Evolutionary conservation across 2,888 invertebrate species (phyloP), one percentile per base, ranked within the genome.

Genomic region (Leptura quadrifasciata): DNA sequence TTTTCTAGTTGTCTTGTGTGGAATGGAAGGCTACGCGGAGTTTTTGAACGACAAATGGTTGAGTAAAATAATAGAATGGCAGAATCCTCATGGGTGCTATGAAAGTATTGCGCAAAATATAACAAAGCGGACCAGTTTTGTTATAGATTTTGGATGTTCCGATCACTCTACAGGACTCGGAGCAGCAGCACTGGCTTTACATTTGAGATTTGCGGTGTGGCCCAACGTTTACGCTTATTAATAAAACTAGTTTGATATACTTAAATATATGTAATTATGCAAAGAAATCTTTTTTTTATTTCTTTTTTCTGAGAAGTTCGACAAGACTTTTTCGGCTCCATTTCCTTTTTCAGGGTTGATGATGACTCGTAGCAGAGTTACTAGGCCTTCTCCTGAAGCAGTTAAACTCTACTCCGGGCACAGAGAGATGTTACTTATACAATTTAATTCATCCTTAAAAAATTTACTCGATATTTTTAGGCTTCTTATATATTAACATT

Each of bases 21-120:
- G 91, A 0, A 87, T 90, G 81, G 89, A 90, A 82, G 91, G 91
- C 15, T 90, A 87, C 78, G 76, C 84, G 0, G 90, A 91, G 75
- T 91, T 91, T 81, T 79, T 89, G 1, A 81, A 83, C 18, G 73
- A 80, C 5, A 85, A 84, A 61, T 90, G 89, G 85, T 83, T 87
- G 18, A 79, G 84, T 10, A 76, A 86, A 65, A 86, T 91, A 20
- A 74, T 90, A 6, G 81, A 82, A 10, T 91, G 90, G 90, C 88
- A 89, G 76, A 86, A 86, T 57, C 72, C 82, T 0, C 80, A 85
- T 47, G 90, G 90, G 1, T 91, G 91, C 79, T 91, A 85, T 74
- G 86, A 81, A 72, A 81, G 79, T 63, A 35, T 76, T 61, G 35
- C 67, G 1, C 27, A 70, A 61, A 78, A 64, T 35, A 75, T 74